Percentiles rank a stretch among this genome's conserved stretches.
Conservation (phyloP, 1,140 invertebrate species). For the Arctopsyche grandis region DNA sequence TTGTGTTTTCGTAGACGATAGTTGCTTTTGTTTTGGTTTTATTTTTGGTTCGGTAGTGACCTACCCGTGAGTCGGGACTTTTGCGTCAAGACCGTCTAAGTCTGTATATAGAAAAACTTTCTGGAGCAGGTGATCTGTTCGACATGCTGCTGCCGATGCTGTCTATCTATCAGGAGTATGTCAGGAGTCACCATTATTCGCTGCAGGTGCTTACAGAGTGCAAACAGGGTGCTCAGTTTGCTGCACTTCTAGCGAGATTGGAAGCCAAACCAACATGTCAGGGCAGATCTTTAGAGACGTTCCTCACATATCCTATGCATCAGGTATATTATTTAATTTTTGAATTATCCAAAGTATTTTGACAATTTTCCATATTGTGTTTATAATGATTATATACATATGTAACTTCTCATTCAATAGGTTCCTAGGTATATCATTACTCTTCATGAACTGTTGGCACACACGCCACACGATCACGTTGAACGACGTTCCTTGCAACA, state of each 20-base stretch:
- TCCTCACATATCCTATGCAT: conserved; percentile 95
- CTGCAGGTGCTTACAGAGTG: conserved; percentile 95
- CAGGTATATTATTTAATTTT: conserved; percentile 72
- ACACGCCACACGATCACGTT: conserved; percentile 95
- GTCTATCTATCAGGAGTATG: conserved; percentile 95
- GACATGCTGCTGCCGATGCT: conserved; percentile 95
- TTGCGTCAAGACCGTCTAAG: conserved; percentile 44
- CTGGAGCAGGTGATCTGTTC: conserved; percentile 85
- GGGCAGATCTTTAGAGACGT: conserved; percentile 86
- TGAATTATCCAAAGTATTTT: conserved; percentile 8
- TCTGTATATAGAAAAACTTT: conserved; percentile 55
- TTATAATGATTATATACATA: no score
- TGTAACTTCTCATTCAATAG: conserved; percentile 66
- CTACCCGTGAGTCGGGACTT: background rate
- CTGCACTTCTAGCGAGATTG: conserved; percentile 80
- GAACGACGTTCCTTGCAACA: conserved; percentile 90
- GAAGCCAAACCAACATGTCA: conserved; percentile 90
- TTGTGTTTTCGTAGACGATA: conserved; percentile 19
- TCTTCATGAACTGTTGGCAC: conserved; percentile 89
- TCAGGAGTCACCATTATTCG: conserved; percentile 93
- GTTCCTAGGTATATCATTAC: conserved; percentile 94
- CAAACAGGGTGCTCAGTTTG: conserved; percentile 87
- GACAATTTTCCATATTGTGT: background rate
- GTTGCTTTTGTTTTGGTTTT: conserved; percentile 36
- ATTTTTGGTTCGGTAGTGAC: conserved; percentile 46